Base-by-base conservation (phyloP, 1,140 invertebrate genomes). In the Saccostrea cuccullata region DNA sequence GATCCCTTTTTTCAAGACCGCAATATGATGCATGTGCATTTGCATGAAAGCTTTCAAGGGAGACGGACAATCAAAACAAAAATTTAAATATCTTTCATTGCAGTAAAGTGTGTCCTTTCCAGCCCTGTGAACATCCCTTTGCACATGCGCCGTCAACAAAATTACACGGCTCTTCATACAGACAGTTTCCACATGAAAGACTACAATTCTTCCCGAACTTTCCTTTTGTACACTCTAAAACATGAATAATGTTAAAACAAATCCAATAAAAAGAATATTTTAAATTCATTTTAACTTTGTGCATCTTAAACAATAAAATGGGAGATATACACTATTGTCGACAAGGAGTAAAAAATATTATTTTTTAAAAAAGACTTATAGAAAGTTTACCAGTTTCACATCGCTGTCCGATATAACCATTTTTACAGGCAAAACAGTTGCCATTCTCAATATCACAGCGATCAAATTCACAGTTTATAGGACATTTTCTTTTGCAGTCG, bases 11-110 rank as follows among this genome's bases (percentile, higher is more conserved):
- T 47, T 47, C 47, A 47, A 20, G n/a, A 64, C 17, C n/a, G n/a
- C 6, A 64, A 64, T 64, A 64, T n/a, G n/a, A 64, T 20, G n/a
- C 58, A 60, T 13, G 12, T 60, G 13, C 0, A 17, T n/a, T n/a
- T 64, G 15, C 0, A n/a, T 64, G 47, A 64, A 17, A 20, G 17
- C 17, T 64, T 64, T 3, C 2, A 15, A 64, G 13, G 0, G 3
- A n/a, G n/a, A 17, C 0, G 13, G 17, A 17, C 15, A n/a, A 20
- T n/a, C 5, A 0, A 64, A 20, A 2, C n/a, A 64, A n/a, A n/a
- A n/a, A n/a, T n/a, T n/a, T n/a, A n/a, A 15, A 11, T 77, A 77
- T n/a, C 70, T 77, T 77, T 77, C 70, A 26, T 77, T 77, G 70
- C 70, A 77, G 26, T 77, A 77, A 77, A 30, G 11, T n/a, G n/a